These are phyloP conservation scores for Nesoenas mayeri DNA, from an alignment of 2,113 vertebrate species.

Conservation along the genomic window DNA sequence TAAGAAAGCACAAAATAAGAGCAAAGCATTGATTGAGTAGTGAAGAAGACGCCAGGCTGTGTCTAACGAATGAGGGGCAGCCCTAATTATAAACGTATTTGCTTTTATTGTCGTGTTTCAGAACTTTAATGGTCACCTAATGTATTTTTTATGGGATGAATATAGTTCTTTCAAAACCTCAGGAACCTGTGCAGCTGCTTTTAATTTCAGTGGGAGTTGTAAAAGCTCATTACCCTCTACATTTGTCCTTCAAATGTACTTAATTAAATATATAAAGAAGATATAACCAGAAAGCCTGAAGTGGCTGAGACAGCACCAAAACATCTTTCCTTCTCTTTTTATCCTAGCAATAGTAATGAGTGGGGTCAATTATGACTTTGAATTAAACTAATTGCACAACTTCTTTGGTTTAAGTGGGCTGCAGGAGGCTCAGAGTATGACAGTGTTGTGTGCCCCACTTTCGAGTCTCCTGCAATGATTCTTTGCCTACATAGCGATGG, in stretches of 20 bases:
- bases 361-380: neutral
- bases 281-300: constrained; percentile 11
- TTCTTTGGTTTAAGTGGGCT: neutral
- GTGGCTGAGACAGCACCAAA: neutral
- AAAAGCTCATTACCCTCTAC: neutral
- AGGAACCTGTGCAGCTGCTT: constrained; percentile 7
- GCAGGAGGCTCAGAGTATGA: neutral
- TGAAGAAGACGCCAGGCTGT: constrained; percentile 17
- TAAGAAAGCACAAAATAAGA: neutral
- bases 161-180: constrained; percentile 42
- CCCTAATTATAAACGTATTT: constrained; percentile 27
- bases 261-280: constrained; percentile 28
- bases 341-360: neutral
- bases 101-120: constrained; percentile 36
- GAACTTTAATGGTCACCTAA: constrained; percentile 46
- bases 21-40: constrained; percentile 11
- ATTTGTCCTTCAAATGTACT: constrained; percentile 41
- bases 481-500: constrained; percentile 3
- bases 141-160: constrained; percentile 48
- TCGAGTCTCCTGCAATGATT: neutral
- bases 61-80: neutral
- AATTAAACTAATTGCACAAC: constrained; percentile 45
- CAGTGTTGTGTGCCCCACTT: constrained; percentile 9
- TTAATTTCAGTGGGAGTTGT: constrained; percentile 25
- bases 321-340: neutral